These are phyloP conservation scores for Hypolimnas misippus DNA, from an alignment of 2,888 invertebrate genomes.

Conservation along the genomic window DNA sequence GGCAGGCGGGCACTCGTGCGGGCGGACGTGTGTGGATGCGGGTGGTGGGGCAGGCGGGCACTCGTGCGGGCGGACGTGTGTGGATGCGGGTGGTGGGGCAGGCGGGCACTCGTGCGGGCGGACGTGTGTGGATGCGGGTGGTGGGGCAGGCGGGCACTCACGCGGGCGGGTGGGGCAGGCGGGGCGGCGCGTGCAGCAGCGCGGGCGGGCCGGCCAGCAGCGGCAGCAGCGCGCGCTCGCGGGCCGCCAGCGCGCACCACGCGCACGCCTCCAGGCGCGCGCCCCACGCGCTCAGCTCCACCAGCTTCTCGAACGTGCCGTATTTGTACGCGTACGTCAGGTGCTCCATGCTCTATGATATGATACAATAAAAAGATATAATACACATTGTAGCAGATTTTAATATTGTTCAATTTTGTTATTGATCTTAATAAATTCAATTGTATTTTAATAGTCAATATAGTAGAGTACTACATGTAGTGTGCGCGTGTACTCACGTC, in stretches of 20 bases:
- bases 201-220: constrained; percentile 71
- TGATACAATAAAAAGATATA: too few species aligned
- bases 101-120: too few species aligned
- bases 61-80: too few species aligned
- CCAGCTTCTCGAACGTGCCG: constrained; percentile 96
- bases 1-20: background rate
- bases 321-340: constrained; percentile 96
- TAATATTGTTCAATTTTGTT: too few species aligned
- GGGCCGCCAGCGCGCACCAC: constrained; percentile 87
- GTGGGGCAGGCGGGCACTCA: constrained; percentile 40
- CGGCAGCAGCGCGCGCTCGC: constrained; percentile 89
- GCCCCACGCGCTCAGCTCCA: constrained; percentile 94
- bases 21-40: background rate
- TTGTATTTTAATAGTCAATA: too few species aligned
- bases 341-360: constrained; percentile 96
- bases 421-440: too few species aligned
- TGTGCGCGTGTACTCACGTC: constrained; percentile 85
- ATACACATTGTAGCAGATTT: too few species aligned
- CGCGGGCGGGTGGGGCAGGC: constrained; percentile 49
- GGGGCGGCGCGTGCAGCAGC: constrained; percentile 46
- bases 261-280: constrained; percentile 92
- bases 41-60: too few species aligned
- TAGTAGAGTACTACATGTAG: too few species aligned
- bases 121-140: background rate
- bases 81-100: background rate